phyloP scores from a whole-genome alignment of 2,888 invertebrate genomes.

The Prenolepis imparis region DNA sequence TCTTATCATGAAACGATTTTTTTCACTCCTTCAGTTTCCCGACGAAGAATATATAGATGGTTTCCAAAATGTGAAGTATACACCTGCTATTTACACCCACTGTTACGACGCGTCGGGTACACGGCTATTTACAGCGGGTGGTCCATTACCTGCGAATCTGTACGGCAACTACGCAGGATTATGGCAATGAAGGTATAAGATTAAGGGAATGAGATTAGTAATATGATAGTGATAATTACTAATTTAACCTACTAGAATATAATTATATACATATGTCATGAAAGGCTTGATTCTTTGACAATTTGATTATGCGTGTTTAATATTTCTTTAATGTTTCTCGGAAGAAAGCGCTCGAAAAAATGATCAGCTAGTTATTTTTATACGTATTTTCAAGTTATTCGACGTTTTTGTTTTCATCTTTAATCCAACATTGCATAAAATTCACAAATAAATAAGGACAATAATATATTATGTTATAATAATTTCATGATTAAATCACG shows the following conservation, averaged over 20 bases:
- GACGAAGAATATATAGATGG: conserved; percentile 94
- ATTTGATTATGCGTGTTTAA: background rate
- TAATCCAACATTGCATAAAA: background rate
- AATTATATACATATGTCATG: conserved; percentile 60
- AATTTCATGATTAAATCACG: background rate
- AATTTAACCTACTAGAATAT: conserved; percentile 60
- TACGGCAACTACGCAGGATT: conserved; percentile 98
- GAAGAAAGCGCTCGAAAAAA: background rate
- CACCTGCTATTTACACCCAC: conserved; percentile 98
- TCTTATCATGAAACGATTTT: conserved; percentile 1
- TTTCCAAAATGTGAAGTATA: conserved; percentile 94
- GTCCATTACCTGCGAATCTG: conserved; percentile 96
- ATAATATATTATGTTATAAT: background rate
- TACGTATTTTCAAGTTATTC: background rate
- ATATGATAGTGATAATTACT: conserved; percentile 18
- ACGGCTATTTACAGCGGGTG: conserved; percentile 97
- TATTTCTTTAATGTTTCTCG: conserved; percentile 6
- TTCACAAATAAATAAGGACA: background rate
- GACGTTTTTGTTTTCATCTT: background rate
- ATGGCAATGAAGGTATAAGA: conserved; percentile 90
- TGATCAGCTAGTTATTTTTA: conserved; percentile 2
- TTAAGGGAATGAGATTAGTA: conserved; percentile 39
- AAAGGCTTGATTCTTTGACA: conserved; percentile 1
- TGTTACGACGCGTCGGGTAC: conserved; percentile 97
- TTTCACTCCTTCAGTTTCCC: conserved; percentile 89